Evolutionary conservation across 2,888 invertebrate species (phyloP).

Genomic region (Campoplex nolae): DNA sequence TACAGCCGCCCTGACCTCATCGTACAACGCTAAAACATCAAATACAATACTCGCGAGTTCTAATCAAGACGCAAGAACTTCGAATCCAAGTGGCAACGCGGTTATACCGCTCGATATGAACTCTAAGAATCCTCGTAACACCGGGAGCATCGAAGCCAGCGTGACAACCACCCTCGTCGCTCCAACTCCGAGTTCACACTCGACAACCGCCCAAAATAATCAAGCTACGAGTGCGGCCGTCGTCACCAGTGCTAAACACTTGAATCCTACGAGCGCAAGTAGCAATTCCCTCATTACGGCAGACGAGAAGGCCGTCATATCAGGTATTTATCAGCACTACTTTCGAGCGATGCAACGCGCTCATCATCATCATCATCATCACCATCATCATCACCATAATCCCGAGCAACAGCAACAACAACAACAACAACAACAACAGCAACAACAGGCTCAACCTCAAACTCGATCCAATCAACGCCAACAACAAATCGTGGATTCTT

Average conservation of each 20-base stretch:
- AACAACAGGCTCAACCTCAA: conserved; percentile 66
- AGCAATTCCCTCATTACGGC: conserved; percentile 77
- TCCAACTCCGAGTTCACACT: conserved; percentile 50
- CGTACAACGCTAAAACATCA: conserved; percentile 67
- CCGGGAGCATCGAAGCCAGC: conserved; percentile 73
- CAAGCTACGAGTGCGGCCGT: conserved; percentile 18
- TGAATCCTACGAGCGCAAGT: conserved; percentile 51
- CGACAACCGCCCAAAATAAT: conserved; percentile 64
- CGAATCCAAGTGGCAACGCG: conserved; percentile 61
- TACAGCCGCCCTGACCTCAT: conserved; percentile 63
- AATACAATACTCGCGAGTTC: conserved; percentile 50
- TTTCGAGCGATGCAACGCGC: conserved; percentile 80
- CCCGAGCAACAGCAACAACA: conserved; percentile 65
- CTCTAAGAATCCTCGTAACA: conserved; percentile 68
- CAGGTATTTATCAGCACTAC: conserved; percentile 82
- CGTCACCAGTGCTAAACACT: conserved; percentile 49
- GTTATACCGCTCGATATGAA: conserved; percentile 71
- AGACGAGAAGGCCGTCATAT: conserved; percentile 80
- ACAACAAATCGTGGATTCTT: conserved; percentile 73
- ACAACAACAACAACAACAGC: conserved; percentile 54
- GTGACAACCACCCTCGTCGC: conserved; percentile 62
- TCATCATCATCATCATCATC: conserved; percentile 75
- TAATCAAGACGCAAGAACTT: conserved; percentile 48
- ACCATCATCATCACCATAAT: conserved; percentile 70
- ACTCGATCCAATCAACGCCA: conserved; percentile 69